Percentiles rank a stretch among this genome's conserved stretches.
Evolutionary conservation across 2,888 invertebrate species (phyloP).

Genomic region (Auanema freiburgensis): DNA sequence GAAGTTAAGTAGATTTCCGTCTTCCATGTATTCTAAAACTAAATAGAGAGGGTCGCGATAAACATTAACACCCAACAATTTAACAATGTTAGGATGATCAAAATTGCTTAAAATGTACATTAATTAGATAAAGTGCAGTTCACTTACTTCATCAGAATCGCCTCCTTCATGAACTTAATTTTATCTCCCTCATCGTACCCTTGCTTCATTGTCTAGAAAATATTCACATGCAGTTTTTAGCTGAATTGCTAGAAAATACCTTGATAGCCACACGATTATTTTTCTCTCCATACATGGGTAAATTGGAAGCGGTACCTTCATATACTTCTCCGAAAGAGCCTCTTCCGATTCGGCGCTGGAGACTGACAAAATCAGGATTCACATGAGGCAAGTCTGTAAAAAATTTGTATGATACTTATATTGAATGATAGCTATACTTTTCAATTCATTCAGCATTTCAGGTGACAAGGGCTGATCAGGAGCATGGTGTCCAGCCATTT

Average conservation of each 20-base stretch:
- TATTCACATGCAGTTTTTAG: not conserved
- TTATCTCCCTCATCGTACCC: constrained; percentile 72
- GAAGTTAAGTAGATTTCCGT: constrained; percentile 89
- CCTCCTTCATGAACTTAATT: constrained; percentile 91
- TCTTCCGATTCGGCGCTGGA: constrained; percentile 86
- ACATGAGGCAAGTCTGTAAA: constrained; percentile 79
- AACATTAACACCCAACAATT: constrained; percentile 88
- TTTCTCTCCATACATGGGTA: constrained; percentile 71
- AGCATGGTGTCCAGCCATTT: constrained; percentile 31
- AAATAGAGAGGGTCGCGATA: constrained; percentile 83
- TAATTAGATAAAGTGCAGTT: constrained; percentile 7
- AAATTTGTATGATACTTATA: no score
- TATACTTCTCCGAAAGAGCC: constrained; percentile 97
- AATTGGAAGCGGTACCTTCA: constrained; percentile 81
- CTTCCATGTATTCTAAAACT: constrained; percentile 96
- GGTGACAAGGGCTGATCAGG: constrained; percentile 23
- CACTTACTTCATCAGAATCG: constrained; percentile 80
- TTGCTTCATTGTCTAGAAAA: not conserved
- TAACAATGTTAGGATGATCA: constrained; percentile 90
- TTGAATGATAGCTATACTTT: constrained; percentile 24
- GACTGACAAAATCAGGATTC: constrained; percentile 80
- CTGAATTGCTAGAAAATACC: constrained; percentile 67
- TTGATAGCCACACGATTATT: constrained; percentile 85
- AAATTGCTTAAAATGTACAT: constrained; percentile 74
- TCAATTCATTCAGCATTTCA: constrained; percentile 34